phyloP scores from a whole-genome alignment of 1,140 invertebrate species.

The Drosophila insularis region DNA sequence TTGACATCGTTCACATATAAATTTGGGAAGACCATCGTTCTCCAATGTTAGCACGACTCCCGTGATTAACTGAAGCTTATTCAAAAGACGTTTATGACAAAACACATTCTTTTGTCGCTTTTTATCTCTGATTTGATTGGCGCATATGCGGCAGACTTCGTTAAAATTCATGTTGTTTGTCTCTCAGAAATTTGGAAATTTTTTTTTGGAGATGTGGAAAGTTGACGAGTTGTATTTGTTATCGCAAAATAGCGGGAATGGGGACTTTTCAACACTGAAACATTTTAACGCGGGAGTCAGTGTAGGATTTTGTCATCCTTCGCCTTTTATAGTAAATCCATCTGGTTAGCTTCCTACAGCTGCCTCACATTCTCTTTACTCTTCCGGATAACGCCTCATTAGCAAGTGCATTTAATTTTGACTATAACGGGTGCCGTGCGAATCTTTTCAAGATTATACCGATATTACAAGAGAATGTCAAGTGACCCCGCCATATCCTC shows the following conservation, averaged over 20 bases:
- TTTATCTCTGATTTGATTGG: conserved; percentile 56
- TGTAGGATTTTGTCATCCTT: too few species aligned
- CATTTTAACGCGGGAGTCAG: conserved; percentile 13
- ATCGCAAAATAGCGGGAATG: too few species aligned
- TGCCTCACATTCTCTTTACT: too few species aligned
- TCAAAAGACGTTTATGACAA: conserved; percentile 39
- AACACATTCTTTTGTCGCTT: conserved; percentile 50
- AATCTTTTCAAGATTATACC: too few species aligned
- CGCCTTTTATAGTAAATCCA: too few species aligned
- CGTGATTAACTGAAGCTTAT: conserved; percentile 53
- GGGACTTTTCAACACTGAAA: background rate
- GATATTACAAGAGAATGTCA: conserved; percentile 38
- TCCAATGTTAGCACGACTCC: conserved; percentile 49
- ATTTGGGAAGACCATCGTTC: conserved; percentile 31
- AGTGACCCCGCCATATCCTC: conserved; percentile 43
- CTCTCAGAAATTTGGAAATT: background rate
- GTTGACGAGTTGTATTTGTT: too few species aligned
- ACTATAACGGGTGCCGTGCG: too few species aligned
- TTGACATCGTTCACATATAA: conserved; percentile 52
- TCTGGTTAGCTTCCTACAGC: too few species aligned
- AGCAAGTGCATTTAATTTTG: too few species aligned
- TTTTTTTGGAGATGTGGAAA: too few species aligned
- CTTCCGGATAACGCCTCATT: too few species aligned
- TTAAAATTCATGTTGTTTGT: conserved; percentile 53
- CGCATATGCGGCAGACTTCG: conserved; percentile 57